Base-by-base conservation (phyloP, 2,113 vertebrate species). In the Natator depressus region DNA sequence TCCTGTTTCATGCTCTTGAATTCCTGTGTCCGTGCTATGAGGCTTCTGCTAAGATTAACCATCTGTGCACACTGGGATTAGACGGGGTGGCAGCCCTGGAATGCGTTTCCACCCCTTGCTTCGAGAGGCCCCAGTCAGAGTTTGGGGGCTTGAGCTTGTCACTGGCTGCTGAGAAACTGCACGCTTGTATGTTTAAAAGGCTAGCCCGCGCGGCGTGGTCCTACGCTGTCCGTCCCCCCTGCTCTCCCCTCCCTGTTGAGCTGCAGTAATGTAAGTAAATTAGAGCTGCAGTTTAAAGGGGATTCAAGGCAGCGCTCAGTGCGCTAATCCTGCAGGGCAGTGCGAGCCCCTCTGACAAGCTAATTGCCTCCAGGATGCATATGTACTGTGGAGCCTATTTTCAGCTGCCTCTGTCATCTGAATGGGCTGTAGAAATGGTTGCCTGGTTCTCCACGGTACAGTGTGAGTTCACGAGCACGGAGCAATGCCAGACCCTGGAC, bases 401-500 rank as follows among this genome's bases (percentile, higher is more conserved):
- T 93, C 72, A 85, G 87, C 90, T 38, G 75, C 76, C 25, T 93
- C 47, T 0, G 0, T 22, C 62, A 22, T 55, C 53, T 8, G 0
- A 31, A 54, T 9, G 54, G 31, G 87, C 16, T 55, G n/a, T 8
- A 46, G 86, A 82, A 88, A 38, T 3, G 90, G 51, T 82, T 75
- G 54, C 35, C 78, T 84, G 69, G 31, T 78, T 87, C 50, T 85
- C 89, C 2, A 17, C 83, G 85, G 90, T 69, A 76, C 50, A 5
- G 24, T 10, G n/a, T 5, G 35, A n/a, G n/a, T 8, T 9, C n/a
- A 2, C 5, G 2, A 14, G 27, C 24, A 35, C 2, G 7, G n/a
- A 10, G 31, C 24, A 31, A 31, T 31, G 29, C 29, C 10, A 31
- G 59, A 29, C 31, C 27, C 59, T 35, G 59, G 29, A 35, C 9